Evolutionary conservation across 2,113 vertebrate species (phyloP), one percentile per base, ranked within the genome.

Genomic region (Ctenomys sociabilis): DNA sequence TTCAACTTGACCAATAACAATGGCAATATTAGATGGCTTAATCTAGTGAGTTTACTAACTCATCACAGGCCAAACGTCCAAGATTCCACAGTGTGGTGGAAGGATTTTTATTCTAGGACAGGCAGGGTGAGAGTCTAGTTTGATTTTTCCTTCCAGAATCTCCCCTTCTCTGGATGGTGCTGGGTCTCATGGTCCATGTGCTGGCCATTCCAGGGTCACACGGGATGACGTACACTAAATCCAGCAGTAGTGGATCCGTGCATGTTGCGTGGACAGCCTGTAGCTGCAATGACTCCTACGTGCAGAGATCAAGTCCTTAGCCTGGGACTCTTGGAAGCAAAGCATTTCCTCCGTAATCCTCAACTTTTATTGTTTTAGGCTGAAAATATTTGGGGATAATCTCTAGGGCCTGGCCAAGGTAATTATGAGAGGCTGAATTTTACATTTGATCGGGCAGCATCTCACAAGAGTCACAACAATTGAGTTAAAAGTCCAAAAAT

Each of bases 401-500:
- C 63, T 93, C 30, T 45, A 32, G 30, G 40, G 12, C 32, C 72
- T 64, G 26, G 32, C 43, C 32, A 30, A 7, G 0, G 35, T 66
- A 57, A 68, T 35, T 26, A 9, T 1, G 7, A 52, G 37, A 66
- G 3, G 49, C 66, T 80, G 0, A 52, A 45, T 52, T 64, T 78
- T 37, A 1, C 35, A 52, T 81, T 45, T 82, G 52, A 14, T 37
- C 1, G 64, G 43, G 52, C 1, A 3, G 26, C 21, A 3, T 63
- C 54, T 61, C 52, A 68, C 37, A 32, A 73, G 84, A 37, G 45
- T 32, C 57, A 68, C 70, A 94, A 85, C 22, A 77, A 72, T 43
- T 35, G 77, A 80, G 86, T 84, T 52, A 81, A 95, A 93, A 91
- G 43, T 88, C 45, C 54, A 94, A 82, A 95, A 94, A 35, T 94